Evolutionary conservation across 1,140 invertebrate species (phyloP), one percentile per base, ranked within the genome.

Genomic region (Samia ricini): DNA sequence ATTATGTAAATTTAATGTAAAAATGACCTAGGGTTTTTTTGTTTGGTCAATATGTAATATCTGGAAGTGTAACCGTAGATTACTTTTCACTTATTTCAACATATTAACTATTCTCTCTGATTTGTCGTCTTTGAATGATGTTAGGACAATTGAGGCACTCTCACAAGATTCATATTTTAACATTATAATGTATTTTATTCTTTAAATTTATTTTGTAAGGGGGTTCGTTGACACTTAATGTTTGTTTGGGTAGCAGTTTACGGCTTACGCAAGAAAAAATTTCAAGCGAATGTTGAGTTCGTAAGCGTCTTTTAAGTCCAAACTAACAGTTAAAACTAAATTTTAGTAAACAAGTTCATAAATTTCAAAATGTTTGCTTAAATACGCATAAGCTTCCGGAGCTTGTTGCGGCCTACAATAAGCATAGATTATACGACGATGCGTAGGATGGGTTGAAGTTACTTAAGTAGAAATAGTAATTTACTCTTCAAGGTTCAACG

Each of bases 311-410:
- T 15, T 3, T 8, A 42, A 42, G 33, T 79, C 68, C 52, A 56
- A 69, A 61, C 69, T 68, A 72, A 72, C 72, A 70, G 76, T 64
- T 63, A 66, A 77, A 79, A 81, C 74, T 72, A 52, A 54, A 63
- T 62, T 67, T 66, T 63, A 71, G 60, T 66, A 74, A 69, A 79
- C 79, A 82, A 67, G 71, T 76, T 66, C 77, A 83, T 77, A 72
- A 79, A 69, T 72, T 75, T 79, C 69, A 74, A 77, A 83, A 73
- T 81, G 82, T 81, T 81, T 80, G 70, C 60, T 50, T 42, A 42
- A 42, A 42, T 42, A 42, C 33, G n/a, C 12, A 42, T 42, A 42
- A 42, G 33, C 33, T 42, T 42, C 33, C 33, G 33, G 33, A 42
- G 4, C 63, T 52, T 52, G 63, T 71, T 74, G 69, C 74, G 70